Evolutionary conservation across 2,888 invertebrate species (phyloP), one percentile per base, ranked within the genome.

Genomic region (Therioaphis trifolii): DNA sequence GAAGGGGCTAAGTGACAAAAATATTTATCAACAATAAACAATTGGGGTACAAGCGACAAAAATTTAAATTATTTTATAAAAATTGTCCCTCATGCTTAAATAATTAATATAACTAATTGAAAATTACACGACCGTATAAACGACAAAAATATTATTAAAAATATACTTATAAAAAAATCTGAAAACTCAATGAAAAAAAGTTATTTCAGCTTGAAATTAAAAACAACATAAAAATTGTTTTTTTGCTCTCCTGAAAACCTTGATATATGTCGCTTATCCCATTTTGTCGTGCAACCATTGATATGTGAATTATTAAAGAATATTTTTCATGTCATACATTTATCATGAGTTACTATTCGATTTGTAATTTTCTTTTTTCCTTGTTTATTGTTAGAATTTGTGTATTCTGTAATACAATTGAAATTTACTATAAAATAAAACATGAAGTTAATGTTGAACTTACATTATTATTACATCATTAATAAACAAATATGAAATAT

Each of bases 191-290:
- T 29, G 29, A 63, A 29, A 61, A 63, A 63, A 63, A 63, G 27
- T 14, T 63, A 63, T 27, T 0, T 27, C 15, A 15, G 61, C 2
- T 63, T 18, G 29, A 63, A 63, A 63, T 63, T 18, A 63, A 63
- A 63, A 63, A 29, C 29, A 63, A 35, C n/a, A 63, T 63, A 18
- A 63, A 15, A 15, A 63, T 63, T 5, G 29, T 63, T 63, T 63
- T 63, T 29, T 63, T n/a, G 63, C 29, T 63, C 63, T 63, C 63
- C n/a, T 63, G n/a, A n/a, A n/a, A n/a, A n/a, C n/a, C n/a, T n/a
- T n/a, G n/a, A n/a, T n/a, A n/a, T n/a, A n/a, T n/a, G 63, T 63
- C 18, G 61, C 29, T 29, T 63, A 35, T 29, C 29, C 63, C 29
- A 7, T 29, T 63, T 63, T 63, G 63, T 29, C 63, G 29, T 63